Base-by-base conservation (phyloP, 2,113 vertebrate species). In the Heliornis fulica region DNA sequence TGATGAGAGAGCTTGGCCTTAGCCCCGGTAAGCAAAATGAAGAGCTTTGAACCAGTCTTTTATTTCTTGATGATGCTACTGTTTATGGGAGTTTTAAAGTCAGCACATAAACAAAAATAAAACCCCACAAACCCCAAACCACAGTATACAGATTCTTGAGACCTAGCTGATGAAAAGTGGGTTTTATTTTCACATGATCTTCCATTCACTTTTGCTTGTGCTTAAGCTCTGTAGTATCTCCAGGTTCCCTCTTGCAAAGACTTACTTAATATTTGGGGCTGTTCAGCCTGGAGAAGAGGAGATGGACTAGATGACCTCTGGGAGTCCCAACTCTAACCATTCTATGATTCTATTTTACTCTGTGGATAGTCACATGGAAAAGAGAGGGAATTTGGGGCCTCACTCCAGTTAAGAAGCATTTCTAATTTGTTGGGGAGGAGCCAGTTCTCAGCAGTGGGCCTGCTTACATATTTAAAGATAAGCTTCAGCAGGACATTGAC, bases 1-100 rank as follows among this genome's bases (percentile, higher is more conserved):
- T 99, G 90, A 99, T 99, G 94, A 97, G 98, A 94, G 99, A 99
- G 10, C 98, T 99, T 96, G 99, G 99, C 96, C 99, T 99, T 97
- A 99, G 99, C 96, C 99, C 99, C 92, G 99, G 99, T 99, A 97
- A 98, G 99, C 93, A 93, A 29, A 75, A 77, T n/a, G n/a, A 56
- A 63, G 31, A 34, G 15, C 38, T 87, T 85, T 36, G 41, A 64
- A 57, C 87, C 65, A 16, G 26, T 79, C 59, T 74, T 60, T 88
- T 76, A 28, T 22, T 59, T 78, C 25, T 57, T 22, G 5, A 21
- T 51, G 31, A 32, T 82, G 53, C 11, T 80, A 10, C 41, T 77
- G 51, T 63, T 75, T 32, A 45, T 26, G 4, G 16, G 38, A 60
- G n/a, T 13, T 93, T 54, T 84, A 64, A 95, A 76, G 53, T 64